Percentiles rank a stretch among this genome's conserved stretches.
phyloP scores from a whole-genome alignment of 2,797 vertebrate genomes.

The Dermochelys coriacea region DNA sequence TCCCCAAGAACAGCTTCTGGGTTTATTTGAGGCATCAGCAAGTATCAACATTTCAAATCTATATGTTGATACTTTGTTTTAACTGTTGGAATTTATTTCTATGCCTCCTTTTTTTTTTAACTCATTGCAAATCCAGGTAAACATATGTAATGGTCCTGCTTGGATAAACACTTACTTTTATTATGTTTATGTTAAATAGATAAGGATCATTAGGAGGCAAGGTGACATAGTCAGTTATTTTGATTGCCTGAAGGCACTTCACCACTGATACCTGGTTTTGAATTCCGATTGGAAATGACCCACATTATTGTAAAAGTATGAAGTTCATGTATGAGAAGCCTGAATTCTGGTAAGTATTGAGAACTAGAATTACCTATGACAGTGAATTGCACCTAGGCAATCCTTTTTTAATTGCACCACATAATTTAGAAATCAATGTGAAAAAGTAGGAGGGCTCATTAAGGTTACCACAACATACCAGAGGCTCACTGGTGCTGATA shows the following conservation, averaged over 20 bases:
- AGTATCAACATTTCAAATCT: slow-evolving; percentile 49
- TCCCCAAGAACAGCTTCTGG: slow-evolving; percentile 53
- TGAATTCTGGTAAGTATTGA: slow-evolving; percentile 17
- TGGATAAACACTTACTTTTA: slow-evolving; percentile 80
- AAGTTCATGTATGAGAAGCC: slow-evolving; percentile 51
- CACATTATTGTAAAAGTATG: slow-evolving; percentile 55
- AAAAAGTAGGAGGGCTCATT: fast-evolving
- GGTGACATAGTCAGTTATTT: slow-evolving; percentile 79
- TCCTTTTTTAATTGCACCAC: background rate
- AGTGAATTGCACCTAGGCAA: background rate
- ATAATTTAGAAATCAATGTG: background rate
- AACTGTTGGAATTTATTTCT: background rate
- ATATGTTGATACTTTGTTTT: slow-evolving; percentile 28
- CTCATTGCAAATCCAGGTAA: slow-evolving; percentile 64
- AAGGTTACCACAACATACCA: background rate
- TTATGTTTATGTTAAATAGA: slow-evolving; percentile 79
- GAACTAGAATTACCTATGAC: background rate
- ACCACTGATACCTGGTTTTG: slow-evolving; percentile 71
- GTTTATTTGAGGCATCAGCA: slow-evolving; percentile 57
- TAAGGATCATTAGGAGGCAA: slow-evolving; percentile 82
- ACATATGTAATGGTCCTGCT: slow-evolving; percentile 80
- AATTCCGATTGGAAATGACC: slow-evolving; percentile 74
- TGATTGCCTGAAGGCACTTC: slow-evolving; percentile 77
- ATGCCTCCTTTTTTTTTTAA: slow-evolving; percentile 60
- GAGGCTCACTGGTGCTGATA: slow-evolving; percentile 5